Conservation (phyloP, 2,888 invertebrate species). For the Lysandra coridon region DNA sequence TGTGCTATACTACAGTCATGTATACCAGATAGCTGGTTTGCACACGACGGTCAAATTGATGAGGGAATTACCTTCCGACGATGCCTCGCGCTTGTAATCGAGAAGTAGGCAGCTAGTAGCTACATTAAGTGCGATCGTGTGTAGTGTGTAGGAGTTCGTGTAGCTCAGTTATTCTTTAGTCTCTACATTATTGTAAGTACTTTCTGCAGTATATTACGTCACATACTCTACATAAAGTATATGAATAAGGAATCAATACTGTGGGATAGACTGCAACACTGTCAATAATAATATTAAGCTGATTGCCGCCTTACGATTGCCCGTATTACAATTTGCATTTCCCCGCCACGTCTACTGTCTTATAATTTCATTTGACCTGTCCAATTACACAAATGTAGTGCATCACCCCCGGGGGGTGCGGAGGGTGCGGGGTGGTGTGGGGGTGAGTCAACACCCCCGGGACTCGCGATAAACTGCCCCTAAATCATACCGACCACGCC, state of each 20-base stretch:
- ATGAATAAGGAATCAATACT: not conserved
- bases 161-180: not conserved
- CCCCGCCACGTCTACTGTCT: not conserved
- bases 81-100: not conserved
- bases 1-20: not conserved
- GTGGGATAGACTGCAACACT: too few species aligned
- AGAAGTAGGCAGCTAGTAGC: not conserved
- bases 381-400: conserved; percentile 20
- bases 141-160: not conserved
- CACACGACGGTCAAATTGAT: not conserved
- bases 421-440: not conserved
- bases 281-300: too few species aligned
- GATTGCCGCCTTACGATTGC: not conserved
- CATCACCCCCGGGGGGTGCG: not conserved
- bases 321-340: not conserved
- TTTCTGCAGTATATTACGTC: not conserved
- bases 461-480: conserved; percentile 7
- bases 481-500: conserved; percentile 18
- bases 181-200: not conserved
- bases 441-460: conserved; percentile 21
- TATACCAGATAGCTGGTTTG: not conserved
- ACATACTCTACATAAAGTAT: not conserved
- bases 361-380: conserved; percentile 10
- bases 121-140: conserved; percentile 5
- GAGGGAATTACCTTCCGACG: not conserved